Evolutionary conservation across 2,113 vertebrate genomes (phyloP), one percentile per base, ranked within the genome.

Genomic region (Strix aluco): DNA sequence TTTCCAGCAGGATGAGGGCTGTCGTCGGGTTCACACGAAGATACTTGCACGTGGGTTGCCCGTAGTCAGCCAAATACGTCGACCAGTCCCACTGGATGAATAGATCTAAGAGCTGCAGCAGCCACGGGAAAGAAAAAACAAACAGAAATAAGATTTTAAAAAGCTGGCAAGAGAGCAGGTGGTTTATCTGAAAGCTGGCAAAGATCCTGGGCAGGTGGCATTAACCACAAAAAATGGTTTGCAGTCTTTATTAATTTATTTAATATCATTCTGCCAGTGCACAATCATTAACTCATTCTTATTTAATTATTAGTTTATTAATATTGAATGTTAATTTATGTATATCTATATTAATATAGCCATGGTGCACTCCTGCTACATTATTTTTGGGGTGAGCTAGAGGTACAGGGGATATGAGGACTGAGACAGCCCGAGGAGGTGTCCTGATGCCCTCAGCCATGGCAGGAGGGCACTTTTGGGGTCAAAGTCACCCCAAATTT

Each of bases 61-160:
- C 99, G 0, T 99, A 99, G 94, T 99, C 99, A 3, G 99, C 99
- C 97, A 99, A 94, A 95, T 99, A 99, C 0, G 99, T 99, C 0
- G 99, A 99, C 99, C 99, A 99, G 77, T 99, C 99, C 99, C 99
- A 99, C 90, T 99, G 99, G 62, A 98, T 99, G 97, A 99, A 99
- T n/a, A 99, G 98, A 59, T 99, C 99, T 91, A 99, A 96, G 47
- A 99, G 97, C 99, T 99, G 97, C 30, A 96, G 94, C 25, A 79
- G 57, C 51, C 42, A 5, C 3, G 2, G 23, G 63, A 15, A 46
- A 59, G 27, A 30, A 15, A 63, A 77, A 71, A 38, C 22, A 32
- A 77, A 44, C 2, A 49, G 16, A 69, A 6, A 58, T 0, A 9
- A 38, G 65, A 6, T 5, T 44, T 67, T 13, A 2, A 57, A 55